These are phyloP conservation scores for Acomys russatus DNA, from an alignment of 2,797 vertebrate genomes.

Conservation along the genomic window DNA sequence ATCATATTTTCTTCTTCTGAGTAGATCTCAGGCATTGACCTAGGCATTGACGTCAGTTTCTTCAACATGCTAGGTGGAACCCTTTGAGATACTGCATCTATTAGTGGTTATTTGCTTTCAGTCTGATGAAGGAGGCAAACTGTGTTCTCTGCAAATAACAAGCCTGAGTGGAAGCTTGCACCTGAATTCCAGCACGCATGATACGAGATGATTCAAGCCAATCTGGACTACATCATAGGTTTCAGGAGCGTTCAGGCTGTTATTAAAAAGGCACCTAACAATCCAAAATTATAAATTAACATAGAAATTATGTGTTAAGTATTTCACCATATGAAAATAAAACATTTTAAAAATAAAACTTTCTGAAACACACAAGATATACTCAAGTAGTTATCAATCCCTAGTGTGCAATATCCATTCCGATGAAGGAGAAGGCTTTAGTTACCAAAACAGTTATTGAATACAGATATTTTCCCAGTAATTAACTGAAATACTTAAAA, in stretches of 20 bases:
- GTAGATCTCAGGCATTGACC: not conserved
- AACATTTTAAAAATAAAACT: not conserved
- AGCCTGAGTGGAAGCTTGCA: not conserved
- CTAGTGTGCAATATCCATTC: not conserved
- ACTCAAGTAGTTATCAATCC: not conserved
- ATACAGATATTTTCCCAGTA: not conserved
- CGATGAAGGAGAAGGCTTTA: not conserved
- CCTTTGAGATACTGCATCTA: conserved; percentile 6
- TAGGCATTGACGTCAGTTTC: not conserved
- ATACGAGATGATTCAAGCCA: not conserved
- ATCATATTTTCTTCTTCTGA: not conserved
- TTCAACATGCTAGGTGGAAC: not conserved
- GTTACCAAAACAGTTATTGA: conserved; percentile 23
- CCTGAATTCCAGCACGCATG: not conserved
- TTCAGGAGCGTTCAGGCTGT: not conserved
- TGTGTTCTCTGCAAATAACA: not conserved
- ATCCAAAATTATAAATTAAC: conserved; percentile 9
- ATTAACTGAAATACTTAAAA: not conserved
- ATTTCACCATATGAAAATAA: not conserved
- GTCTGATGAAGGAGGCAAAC: not conserved
- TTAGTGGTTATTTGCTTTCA: not conserved
- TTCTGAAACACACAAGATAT: not conserved
- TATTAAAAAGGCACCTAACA: not conserved
- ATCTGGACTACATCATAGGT: not conserved
- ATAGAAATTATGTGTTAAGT: not conserved